phyloP scores from a whole-genome alignment of 2,888 invertebrate species.

The Bombyx huttoni region DNA sequence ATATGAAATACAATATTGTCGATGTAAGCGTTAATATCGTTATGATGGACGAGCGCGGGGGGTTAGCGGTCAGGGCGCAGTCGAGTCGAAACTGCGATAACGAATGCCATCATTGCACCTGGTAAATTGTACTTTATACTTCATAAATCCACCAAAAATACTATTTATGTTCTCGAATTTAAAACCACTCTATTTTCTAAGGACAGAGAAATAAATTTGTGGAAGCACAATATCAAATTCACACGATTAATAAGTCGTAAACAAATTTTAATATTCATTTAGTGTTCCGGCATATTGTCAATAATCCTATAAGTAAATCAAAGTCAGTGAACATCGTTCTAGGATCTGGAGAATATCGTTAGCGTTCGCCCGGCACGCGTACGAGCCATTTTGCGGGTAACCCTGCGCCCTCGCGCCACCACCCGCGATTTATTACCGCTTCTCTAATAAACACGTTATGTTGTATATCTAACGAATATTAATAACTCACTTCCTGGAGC shows the following conservation, averaged over 20 bases:
- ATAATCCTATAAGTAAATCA: conserved; percentile 60
- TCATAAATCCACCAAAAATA: too few species aligned
- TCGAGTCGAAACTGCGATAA: conserved; percentile 62
- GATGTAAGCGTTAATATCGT: conserved; percentile 63
- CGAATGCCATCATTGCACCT: conserved; percentile 21
- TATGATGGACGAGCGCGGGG: conserved; percentile 62
- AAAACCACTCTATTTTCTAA: too few species aligned
- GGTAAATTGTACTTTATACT: conserved; percentile 3
- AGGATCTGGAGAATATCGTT: conserved; percentile 52
- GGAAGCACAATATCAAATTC: neutral
- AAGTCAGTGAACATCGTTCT: conserved; percentile 43
- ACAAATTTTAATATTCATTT: neutral
- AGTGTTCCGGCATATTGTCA: neutral
- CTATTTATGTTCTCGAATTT: too few species aligned
- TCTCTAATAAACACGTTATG: conserved; percentile 63
- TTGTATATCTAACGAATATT: conserved; percentile 57
- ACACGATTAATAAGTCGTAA: neutral
- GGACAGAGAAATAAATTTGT: too few species aligned
- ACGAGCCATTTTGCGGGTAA: conserved; percentile 48
- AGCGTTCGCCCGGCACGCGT: conserved; percentile 56
- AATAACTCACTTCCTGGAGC: conserved; percentile 46
- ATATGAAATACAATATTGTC: conserved; percentile 65
- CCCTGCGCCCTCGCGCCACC: conserved; percentile 19
- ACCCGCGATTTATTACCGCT: conserved; percentile 42
- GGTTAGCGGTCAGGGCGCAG: conserved; percentile 56